Percentiles rank a stretch among this genome's conserved stretches.
These are phyloP conservation scores for Phania funesta DNA, from an alignment of 2,888 invertebrate genomes.

Conservation along the genomic window DNA sequence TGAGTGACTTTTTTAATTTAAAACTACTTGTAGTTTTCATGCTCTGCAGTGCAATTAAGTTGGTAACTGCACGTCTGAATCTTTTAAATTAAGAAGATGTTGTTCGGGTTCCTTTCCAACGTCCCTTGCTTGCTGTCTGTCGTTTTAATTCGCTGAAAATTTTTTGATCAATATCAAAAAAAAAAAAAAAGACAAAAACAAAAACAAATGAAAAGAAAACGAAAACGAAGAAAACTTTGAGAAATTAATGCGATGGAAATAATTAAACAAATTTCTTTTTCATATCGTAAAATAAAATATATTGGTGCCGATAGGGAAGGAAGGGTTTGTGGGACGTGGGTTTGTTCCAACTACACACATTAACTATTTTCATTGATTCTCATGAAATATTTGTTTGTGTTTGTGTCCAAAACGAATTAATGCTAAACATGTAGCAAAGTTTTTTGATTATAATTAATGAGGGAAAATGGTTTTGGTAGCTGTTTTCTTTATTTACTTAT, in stretches of 20 bases:
- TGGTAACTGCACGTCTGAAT: no score
- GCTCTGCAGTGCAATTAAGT: no score
- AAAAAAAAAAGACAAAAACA: not conserved
- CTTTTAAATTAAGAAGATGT: not conserved
- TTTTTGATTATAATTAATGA: conserved; percentile 25
- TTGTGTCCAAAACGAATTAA: not conserved
- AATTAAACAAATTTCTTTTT: conserved; percentile 41
- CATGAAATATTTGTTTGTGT: not conserved
- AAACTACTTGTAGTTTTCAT: no score
- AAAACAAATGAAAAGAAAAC: not conserved
- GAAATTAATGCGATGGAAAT: conserved; percentile 38
- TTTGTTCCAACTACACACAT: not conserved
- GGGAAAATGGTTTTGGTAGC: not conserved
- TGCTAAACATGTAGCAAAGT: conserved; percentile 14
- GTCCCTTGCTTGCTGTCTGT: not conserved
- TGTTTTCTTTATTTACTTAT: not conserved
- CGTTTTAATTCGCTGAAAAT: not conserved
- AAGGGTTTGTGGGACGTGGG: not conserved
- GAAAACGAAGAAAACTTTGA: not conserved
- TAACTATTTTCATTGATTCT: conserved; percentile 31
- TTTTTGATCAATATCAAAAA: not conserved
- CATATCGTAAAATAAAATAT: no score
- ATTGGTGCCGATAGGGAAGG: not conserved
- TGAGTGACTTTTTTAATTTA: no score
- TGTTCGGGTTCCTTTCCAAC: not conserved